Base-by-base conservation (phyloP, 2,113 vertebrate genomes). In the Sinosuthora webbiana region DNA sequence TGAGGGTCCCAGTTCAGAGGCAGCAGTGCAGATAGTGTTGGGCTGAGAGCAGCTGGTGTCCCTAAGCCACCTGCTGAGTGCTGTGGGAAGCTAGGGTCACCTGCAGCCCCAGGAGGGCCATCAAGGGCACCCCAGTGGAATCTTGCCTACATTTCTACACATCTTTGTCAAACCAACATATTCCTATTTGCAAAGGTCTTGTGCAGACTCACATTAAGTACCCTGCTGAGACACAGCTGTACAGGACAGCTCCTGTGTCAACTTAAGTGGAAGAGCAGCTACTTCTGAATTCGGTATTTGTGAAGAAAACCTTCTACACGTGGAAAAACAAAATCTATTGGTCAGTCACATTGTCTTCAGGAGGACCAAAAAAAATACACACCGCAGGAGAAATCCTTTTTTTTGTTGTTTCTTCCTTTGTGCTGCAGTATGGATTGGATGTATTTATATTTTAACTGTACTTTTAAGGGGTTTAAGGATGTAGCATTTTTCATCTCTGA, bases 1-100 rank as follows among this genome's bases (percentile, higher is more conserved):
- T 25, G 24, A 8, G 11, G 5, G 6, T 37, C 21, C 42, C 0
- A 0, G 11, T 35, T 53, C 30, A 30, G 42, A 50, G 37, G 52
- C 2, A 1, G 18, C 27, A 44, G 16, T 2, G 2, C 0, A 11
- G 37, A 8, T 13, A 2, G 7, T 30, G 19, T 25, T 35, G 25
- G 24, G 10, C 37, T 60, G 52, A 33, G 53, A 37, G 20, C 17
- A 56, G 8, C 33, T 24, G 42, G 20, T 24, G 11, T 57, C 10
- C 59, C 27, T 27, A 20, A 13, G 25, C 5, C 10, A 28, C 33
- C 33, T 44, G 33, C 39, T 4, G 4, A 44, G 27, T 20, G 19
- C 30, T 64, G 8, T 2, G 11, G 42, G 9, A 31, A 59, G 13
- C 18, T 13, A 3, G 12, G 11, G 3, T 37, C 13, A 3, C 25